Evolutionary conservation across 2,888 invertebrate genomes (phyloP), one percentile per base, ranked within the genome.

Genomic region (Thecophora atra): DNA sequence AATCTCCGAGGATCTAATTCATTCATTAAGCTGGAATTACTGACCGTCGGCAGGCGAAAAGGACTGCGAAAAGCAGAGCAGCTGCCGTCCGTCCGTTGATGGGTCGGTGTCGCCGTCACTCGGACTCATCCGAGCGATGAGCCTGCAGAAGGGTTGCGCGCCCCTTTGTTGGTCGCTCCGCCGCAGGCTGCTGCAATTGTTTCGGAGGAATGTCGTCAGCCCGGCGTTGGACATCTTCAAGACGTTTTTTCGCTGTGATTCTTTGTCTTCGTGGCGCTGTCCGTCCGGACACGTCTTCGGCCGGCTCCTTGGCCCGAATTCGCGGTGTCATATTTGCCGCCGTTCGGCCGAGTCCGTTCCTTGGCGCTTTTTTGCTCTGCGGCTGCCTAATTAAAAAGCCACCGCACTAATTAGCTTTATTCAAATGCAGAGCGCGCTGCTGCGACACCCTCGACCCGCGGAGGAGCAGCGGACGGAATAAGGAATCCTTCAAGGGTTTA

Each of bases 381-480:
- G 75, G 58, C 79, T 77, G 79, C 81, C 83, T 83, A 83, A 83
- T 84, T 82, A 83, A 84, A 82, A 78, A 81, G 80, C 84, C 84
- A 84, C 85, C 85, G 82, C 83, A 83, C 84, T 85, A 85, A 85
- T 85, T 85, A 85, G 85, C 84, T 85, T 84, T 81, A 70, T 70
- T 63, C 70, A 19, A 30, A 21, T 52, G 15, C 67, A n/a, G 67
- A 70, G 72, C 73, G 75, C 73, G 68, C 66, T 76, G 73, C 73
- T 75, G 42, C 11, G 24, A 30, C 60, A 47, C 44, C 37, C 15
- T n/a, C n/a, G n/a, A n/a, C n/a, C n/a, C n/a, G n/a, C n/a, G n/a
- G n/a, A n/a, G n/a, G n/a, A n/a, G n/a, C n/a, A n/a, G n/a, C n/a
- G n/a, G n/a, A n/a, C n/a, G n/a, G n/a, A n/a, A n/a, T n/a, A n/a